Base-by-base conservation (phyloP, 1,140 invertebrate species). In the Drosophila teissieri region DNA sequence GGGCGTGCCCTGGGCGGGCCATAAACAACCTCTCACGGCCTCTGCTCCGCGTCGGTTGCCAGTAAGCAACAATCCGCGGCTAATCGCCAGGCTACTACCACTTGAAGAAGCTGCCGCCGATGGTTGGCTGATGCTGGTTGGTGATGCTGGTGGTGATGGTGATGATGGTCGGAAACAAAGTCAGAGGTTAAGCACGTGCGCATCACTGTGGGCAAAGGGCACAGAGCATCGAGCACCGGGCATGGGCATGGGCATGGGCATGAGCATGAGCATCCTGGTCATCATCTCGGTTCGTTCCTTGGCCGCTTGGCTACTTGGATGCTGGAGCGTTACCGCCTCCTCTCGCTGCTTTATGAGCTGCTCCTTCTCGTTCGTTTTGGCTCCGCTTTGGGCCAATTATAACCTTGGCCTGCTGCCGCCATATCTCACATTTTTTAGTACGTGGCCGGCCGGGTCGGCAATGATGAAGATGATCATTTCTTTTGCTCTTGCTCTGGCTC, bases 121-220 rank as follows among this genome's bases (percentile, higher is more conserved):
- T 53, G 48, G 49, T 31, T 15, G 27, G 10, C 37, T 57, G 52
- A 19, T n/a, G 42, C 73, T 61, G 65, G 19, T 1, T 19, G 19
- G 19, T 19, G 19, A 8, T 31, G n/a, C 24, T 49, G 46, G 3
- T 31, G 31, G 8, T 17, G 48, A 49, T 54, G 72, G 15, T 60
- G 65, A 48, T 51, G 56, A 58, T 67, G 67, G 49, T 58, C 62
- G 57, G 73, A 77, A 88, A 73, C 83, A 88, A 88, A 84, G 84
- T 89, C 84, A 89, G 80, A 89, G 84, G 84, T 89, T 89, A 89
- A 89, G 84, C 84, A 89, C 84, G 84, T 89, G 84, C 83, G 81
- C 84, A 82, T 61, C 73, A 76, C 60, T 76, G 69, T 73, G 70
- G 68, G 56, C 60, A 80, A 63, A 75, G 76, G 80, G 17, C 27